Evolutionary conservation across 1,140 invertebrate genomes (phyloP), one percentile per base, ranked within the genome.

Genomic region (Microplitis demolitor): DNA sequence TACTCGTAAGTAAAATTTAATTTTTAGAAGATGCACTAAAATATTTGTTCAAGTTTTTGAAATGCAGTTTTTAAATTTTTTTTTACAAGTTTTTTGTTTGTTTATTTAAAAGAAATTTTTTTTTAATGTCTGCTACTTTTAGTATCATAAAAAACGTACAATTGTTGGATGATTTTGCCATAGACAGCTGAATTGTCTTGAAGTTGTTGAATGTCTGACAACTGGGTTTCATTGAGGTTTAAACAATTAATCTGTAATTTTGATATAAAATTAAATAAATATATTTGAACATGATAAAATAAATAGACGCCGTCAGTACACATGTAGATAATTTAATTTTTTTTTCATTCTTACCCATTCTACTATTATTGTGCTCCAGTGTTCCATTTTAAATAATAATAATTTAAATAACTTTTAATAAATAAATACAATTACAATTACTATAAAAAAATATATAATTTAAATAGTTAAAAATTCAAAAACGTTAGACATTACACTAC

Each of bases 211-310:
- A 69, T n/a, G 61, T 66, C 54, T 14, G 33, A 34, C 11, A 74
- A 6, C 16, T 37, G 45, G 9, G 54, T 39, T 16, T 71, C 62
- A 68, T 34, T 33, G 13, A 74, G 24, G 4, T 58, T 69, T 58
- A 74, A 45, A 72, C 64, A 74, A 35, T 74, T 74, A 8, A 71
- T 34, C 69, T 71, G 14, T 34, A 64, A 63, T 45, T n/a, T 35
- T n/a, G 58, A 39, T 56, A 14, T 14, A 4, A 14, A n/a, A 24
- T 24, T 24, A 58, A 56, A n/a, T 33, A 13, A 34, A 35, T 24
- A n/a, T 14, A n/a, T 6, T 34, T 6, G 3, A 35, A n/a, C 1
- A 69, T 34, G 9, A 4, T 37, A 37, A 69, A 39, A 3, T 50
- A n/a, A 61, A 11, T 14, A 8, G 8, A 6, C 16, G 39, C 4